Evolutionary conservation across 1,140 invertebrate genomes (phyloP).

Genomic region (Pectinophora gossypiella): DNA sequence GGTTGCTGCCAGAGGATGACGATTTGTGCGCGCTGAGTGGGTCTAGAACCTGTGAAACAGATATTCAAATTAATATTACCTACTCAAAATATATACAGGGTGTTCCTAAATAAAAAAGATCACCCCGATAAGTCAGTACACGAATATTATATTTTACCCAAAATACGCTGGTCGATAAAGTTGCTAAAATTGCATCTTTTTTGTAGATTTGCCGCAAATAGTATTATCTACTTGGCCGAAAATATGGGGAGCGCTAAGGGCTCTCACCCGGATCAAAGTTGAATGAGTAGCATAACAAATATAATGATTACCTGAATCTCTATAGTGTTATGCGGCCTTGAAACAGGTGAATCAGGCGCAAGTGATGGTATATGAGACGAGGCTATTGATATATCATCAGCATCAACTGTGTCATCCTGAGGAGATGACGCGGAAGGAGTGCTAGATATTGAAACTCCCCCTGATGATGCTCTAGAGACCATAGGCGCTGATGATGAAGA

Average conservation of each 20-base stretch:
- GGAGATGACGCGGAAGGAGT: constrained; percentile 81
- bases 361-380: constrained; percentile 76
- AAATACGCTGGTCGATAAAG: too few species aligned
- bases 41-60: constrained; percentile 76
- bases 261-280: neutral
- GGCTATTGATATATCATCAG: constrained; percentile 78
- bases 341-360: constrained; percentile 77
- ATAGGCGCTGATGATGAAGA: constrained; percentile 76
- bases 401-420: constrained; percentile 79
- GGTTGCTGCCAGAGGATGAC: constrained; percentile 70
- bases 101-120: too few species aligned
- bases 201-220: too few species aligned
- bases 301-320: constrained; percentile 73
- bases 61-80: neutral
- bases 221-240: too few species aligned
- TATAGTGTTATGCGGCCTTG: constrained; percentile 71
- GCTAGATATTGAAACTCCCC: constrained; percentile 77
- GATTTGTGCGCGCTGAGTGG: constrained; percentile 79
- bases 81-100: too few species aligned
- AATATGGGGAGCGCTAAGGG: neutral
- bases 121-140: too few species aligned
- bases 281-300: neutral
- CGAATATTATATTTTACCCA: too few species aligned
- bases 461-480: constrained; percentile 73
- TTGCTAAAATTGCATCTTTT: too few species aligned